These are phyloP conservation scores for Ommatoiulus sabulosus DNA, from an alignment of 2,888 invertebrate genomes.

Conservation along the genomic window DNA sequence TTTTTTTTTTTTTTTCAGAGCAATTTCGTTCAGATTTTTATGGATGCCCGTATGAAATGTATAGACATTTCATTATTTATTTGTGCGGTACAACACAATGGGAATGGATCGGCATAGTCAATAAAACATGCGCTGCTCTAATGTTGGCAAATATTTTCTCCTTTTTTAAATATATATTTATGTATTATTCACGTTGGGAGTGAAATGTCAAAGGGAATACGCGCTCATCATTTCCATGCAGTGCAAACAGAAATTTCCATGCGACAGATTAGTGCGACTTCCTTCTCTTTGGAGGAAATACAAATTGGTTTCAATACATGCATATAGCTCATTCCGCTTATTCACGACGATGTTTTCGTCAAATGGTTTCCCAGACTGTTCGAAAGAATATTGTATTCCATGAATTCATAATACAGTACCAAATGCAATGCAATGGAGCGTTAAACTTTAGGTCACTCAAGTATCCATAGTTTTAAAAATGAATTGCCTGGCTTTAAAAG, in stretches of 20 bases:
- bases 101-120: slow-evolving; percentile 23
- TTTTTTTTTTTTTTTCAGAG: background rate
- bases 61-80: slow-evolving; percentile 48
- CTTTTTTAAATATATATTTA: slow-evolving; percentile 25
- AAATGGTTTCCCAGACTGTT: background rate
- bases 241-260: slow-evolving; percentile 22
- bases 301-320: background rate
- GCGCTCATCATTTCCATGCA: background rate
- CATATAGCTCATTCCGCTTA: background rate
- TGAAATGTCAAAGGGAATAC: background rate
- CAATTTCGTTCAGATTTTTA: slow-evolving; percentile 42
- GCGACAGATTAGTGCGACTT: background rate
- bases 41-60: slow-evolving; percentile 15
- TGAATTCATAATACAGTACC: too few species aligned
- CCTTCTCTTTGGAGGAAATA: background rate
- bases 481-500: background rate
- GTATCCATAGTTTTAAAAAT: background rate
- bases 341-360: background rate
- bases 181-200: slow-evolving; percentile 16
- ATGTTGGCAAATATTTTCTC: background rate
- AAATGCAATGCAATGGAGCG: too few species aligned
- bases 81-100: slow-evolving; percentile 5
- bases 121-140: slow-evolving; percentile 37
- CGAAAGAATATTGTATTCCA: too few species aligned
- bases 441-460: background rate